Evolutionary conservation across 1,140 invertebrate species (phyloP), one percentile per base, ranked within the genome.

Genomic region (Luehdorfia chinensis): DNA sequence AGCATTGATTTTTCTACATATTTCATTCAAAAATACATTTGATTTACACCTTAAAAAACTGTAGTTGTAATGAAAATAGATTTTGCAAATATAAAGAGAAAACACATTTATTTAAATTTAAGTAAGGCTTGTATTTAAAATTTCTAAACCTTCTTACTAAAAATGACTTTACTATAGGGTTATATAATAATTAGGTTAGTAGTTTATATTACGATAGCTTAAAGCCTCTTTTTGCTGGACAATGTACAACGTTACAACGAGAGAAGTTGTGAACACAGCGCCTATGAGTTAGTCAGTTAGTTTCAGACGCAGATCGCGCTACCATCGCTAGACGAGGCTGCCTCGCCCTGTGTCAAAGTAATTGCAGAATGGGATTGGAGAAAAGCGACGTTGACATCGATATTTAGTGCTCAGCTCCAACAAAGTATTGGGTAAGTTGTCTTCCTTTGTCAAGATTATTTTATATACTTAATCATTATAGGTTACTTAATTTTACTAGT

Each of bases 321-420:
- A 8, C 25, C 33, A 48, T 50, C 47, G 47, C 59, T 37, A 43
- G 13, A 21, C 41, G 12, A 28, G 11, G 21, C 12, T 16, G 15
- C n/a, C 37, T 23, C 27, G 28, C 14, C 27, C 18, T 19, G 15
- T 47, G 11, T 23, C 30, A 9, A 12, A 43, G 43, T 39, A 47
- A 45, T 41, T 25, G 15, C 47, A 57, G 47, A 36, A 61, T 61
- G 59, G 59, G 34, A 57, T 53, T 37, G 34, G 34, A 6, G 21
- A 19, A 21, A 21, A 33, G 14, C 8, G 6, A 21, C 19, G 19
- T 21, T n/a, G n/a, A 33, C 15, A 37, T 7, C 11, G 12, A 8
- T 1, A 37, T 37, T 21, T 21, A 37, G 18, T 21, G 11, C 18
- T 11, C 2, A 18, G 18, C 15, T 4, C 32, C 8, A 18, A 8